Conservation (phyloP, 2,797 vertebrate genomes). For the Gymnoscopelus braueri region DNA sequence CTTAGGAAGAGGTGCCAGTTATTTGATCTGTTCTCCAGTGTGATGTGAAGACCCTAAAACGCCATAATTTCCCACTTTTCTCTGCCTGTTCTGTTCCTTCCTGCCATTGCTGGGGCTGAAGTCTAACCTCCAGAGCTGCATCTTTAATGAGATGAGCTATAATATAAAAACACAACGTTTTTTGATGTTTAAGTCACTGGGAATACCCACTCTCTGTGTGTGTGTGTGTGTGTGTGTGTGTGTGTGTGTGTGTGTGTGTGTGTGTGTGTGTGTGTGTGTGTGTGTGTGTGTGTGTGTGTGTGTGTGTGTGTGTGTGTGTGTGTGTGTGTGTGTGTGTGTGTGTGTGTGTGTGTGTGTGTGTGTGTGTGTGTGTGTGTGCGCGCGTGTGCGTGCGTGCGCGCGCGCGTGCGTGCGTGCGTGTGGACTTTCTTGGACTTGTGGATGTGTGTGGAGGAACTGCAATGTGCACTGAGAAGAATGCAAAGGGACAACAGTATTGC, state of each 20-base stretch:
- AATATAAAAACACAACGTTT: too few relatives aligned
- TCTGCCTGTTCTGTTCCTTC: too few relatives aligned
- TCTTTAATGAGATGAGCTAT: too few relatives aligned
- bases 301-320: slow-evolving; percentile 7
- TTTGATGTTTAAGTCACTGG: too few relatives aligned
- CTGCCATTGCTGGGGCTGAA: too few relatives aligned
- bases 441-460: neutral
- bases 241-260: neutral
- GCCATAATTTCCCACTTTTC: too few relatives aligned
- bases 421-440: neutral
- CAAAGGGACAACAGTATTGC: slow-evolving; percentile 52
- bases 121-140: too few relatives aligned
- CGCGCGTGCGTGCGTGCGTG: neutral
- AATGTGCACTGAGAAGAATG: slow-evolving; percentile 31
- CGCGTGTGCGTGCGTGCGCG: neutral
- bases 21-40: too few relatives aligned
- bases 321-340: neutral
- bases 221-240: slow-evolving; percentile 7
- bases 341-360: neutral
- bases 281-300: neutral
- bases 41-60: too few relatives aligned
- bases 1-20: too few relatives aligned
- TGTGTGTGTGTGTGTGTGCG: neutral
- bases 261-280: slow-evolving; percentile 1
- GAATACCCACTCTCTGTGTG: neutral